phyloP scores from a whole-genome alignment of 53 echinoderm and acorn worm species.

The Echinarachnius parma region DNA sequence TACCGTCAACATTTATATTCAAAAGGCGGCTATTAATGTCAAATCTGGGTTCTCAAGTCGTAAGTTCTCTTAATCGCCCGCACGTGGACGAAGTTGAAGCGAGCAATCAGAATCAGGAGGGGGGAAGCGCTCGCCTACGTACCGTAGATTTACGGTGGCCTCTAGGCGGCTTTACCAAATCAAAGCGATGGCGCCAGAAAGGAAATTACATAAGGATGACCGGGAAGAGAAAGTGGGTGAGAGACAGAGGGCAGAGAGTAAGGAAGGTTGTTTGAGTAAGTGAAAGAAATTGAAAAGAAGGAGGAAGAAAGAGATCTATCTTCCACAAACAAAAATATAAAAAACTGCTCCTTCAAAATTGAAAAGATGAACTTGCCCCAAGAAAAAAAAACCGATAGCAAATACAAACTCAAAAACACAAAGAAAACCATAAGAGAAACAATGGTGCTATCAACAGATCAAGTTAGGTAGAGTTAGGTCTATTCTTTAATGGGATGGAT shows the following conservation, averaged over 20 bases:
- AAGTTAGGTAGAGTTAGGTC: too few species aligned
- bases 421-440: too few species aligned
- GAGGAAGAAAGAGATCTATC: neutral
- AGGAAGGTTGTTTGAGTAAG: neutral
- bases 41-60: slow-evolving; percentile 30
- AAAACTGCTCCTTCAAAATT: too few species aligned
- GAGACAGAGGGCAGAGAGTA: neutral
- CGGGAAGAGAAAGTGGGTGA: neutral
- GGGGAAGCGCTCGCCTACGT: too few species aligned
- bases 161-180: too few species aligned
- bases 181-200: too few species aligned
- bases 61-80: slow-evolving; percentile 43
- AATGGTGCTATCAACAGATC: too few species aligned
- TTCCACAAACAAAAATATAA: too few species aligned
- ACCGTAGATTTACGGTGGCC: slow-evolving; percentile 27
- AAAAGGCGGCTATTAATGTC: slow-evolving; percentile 15
- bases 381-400: too few species aligned
- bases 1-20: slow-evolving; percentile 39
- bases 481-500: too few species aligned
- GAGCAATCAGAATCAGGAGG: slow-evolving; percentile 14
- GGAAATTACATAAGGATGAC: neutral
- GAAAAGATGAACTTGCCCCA: too few species aligned
- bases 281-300: neutral
- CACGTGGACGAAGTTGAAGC: slow-evolving; percentile 22
- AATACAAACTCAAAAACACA: too few species aligned